A percentile compares a stretch with the other conserved stretches of the same genome.
These are phyloP conservation scores for Polyommatus iphigenia DNA, from an alignment of 2,888 invertebrate genomes.

Conservation along the genomic window DNA sequence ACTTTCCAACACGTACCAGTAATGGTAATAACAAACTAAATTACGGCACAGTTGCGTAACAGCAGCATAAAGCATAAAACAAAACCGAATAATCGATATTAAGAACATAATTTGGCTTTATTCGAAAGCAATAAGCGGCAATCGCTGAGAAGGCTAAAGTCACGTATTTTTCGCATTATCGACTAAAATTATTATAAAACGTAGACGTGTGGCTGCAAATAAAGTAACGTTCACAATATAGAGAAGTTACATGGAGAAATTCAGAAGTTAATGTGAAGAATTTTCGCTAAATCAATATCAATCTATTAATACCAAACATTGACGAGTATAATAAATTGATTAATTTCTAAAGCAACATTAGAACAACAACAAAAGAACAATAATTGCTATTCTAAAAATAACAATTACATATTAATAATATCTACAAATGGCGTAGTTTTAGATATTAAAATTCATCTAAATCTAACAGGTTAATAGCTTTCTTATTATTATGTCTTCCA, in stretches of 20 bases:
- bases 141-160: constrained; percentile 61
- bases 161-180: constrained; percentile 79
- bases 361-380: too few species aligned
- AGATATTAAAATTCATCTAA: too few species aligned
- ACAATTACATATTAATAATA: too few species aligned
- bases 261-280: not conserved
- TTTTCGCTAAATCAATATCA: not conserved
- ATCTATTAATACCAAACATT: not conserved
- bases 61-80: constrained; percentile 49
- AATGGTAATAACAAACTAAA: not conserved
- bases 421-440: too few species aligned
- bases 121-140: constrained; percentile 68
- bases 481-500: too few species aligned
- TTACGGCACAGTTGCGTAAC: constrained; percentile 38
- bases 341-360: too few species aligned
- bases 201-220: constrained; percentile 67
- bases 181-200: constrained; percentile 75
- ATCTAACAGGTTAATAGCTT: too few species aligned
- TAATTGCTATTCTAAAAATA: too few species aligned
- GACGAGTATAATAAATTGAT: not conserved
- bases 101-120: constrained; percentile 68
- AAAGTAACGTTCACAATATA: constrained; percentile 38
- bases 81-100: constrained; percentile 51
- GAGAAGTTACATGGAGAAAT: not conserved
- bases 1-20: constrained; percentile 8